Conservation (phyloP, 2,113 vertebrate species). For the Eurystomus gularis region DNA sequence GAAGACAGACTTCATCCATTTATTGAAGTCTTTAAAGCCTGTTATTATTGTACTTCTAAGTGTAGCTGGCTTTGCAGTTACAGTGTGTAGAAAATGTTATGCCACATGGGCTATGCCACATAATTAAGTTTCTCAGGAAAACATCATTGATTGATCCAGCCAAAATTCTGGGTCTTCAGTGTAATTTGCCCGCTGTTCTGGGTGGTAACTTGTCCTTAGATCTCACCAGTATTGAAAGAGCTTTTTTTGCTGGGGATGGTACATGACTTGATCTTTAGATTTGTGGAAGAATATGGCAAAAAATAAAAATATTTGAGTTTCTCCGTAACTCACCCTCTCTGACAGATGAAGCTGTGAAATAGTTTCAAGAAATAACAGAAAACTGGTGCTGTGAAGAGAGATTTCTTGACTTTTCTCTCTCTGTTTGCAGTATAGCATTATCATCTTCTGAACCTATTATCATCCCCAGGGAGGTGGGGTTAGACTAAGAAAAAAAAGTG, state of each 20-base stretch:
- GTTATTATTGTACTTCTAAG: not conserved
- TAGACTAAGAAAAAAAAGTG: not conserved
- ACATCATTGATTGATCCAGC: not conserved
- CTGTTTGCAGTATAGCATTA: not conserved
- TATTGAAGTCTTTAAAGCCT: not conserved
- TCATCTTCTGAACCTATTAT: conserved; percentile 31
- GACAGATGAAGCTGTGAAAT: not conserved
- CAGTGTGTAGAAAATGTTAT: not conserved
- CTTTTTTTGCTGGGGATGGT: not conserved
- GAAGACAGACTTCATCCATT: not conserved
- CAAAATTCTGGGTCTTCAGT: not conserved
- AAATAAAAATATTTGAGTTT: not conserved
- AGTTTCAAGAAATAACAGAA: conserved; percentile 5
- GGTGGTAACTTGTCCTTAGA: not conserved
- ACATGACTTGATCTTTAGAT: not conserved
- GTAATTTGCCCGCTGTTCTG: not conserved
- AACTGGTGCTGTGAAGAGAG: not conserved
- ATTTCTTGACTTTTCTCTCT: conserved; percentile 9
- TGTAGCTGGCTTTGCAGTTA: not conserved
- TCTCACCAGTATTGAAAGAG: not conserved
- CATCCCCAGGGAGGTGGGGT: not conserved
- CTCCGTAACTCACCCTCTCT: not conserved
- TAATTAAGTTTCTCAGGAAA: not conserved
- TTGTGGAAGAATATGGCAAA: not conserved
- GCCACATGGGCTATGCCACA: not conserved